Percentiles rank a stretch among this genome's conserved stretches.
Evolutionary conservation across 2,797 vertebrate genomes (phyloP).

Genomic region (Okamejei kenojei): DNA sequence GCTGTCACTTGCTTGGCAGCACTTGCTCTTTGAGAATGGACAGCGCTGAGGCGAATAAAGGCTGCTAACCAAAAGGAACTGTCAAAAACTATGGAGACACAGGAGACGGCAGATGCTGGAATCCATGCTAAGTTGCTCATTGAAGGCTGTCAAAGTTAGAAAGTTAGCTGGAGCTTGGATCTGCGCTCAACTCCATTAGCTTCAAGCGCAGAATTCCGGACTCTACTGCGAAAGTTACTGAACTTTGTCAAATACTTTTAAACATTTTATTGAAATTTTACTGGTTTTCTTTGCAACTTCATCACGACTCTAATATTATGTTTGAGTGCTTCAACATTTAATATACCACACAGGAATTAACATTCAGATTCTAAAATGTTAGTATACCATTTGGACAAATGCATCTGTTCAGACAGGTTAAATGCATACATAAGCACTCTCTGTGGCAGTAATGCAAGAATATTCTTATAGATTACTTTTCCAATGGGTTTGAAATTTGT

Average conservation of each 20-base stretch:
- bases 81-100: not conserved
- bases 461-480: slow-evolving; percentile 36
- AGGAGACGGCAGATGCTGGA: too few species aligned
- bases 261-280: slow-evolving; percentile 6
- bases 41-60: not conserved
- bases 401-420: not conserved
- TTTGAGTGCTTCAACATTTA: slow-evolving; percentile 8
- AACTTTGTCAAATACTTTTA: not conserved
- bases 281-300: not conserved
- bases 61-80: not conserved
- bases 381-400: slow-evolving; percentile 21
- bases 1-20: not conserved
- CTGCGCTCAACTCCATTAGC: not conserved
- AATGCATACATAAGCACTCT: slow-evolving; percentile 21
- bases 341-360: not conserved
- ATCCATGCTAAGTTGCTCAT: not conserved
- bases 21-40: not conserved
- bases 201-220: not conserved
- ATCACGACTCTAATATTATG: not conserved
- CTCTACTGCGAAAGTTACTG: not conserved
- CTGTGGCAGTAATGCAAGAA: slow-evolving; percentile 2
- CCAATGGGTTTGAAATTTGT: slow-evolving; percentile 26
- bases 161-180: not conserved
- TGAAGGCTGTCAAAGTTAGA: not conserved
- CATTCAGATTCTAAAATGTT: slow-evolving; percentile 19